Evolutionary conservation across 53 echinoderm and acorn worm genomes (phyloP).

Genomic region (Holothuria scabra): DNA sequence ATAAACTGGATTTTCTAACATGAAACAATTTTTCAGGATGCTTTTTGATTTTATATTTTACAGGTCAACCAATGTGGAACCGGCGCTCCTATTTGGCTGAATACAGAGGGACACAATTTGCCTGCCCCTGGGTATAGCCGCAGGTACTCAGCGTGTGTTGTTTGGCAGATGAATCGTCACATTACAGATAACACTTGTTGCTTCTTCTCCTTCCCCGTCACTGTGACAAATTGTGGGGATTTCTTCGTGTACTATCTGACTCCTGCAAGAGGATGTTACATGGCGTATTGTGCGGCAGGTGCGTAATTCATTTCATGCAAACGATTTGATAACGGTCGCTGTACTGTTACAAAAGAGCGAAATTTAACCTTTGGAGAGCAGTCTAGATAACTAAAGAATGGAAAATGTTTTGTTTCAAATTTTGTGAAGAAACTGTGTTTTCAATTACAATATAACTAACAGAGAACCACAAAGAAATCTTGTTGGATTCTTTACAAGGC

Average conservation of each 20-base stretch:
- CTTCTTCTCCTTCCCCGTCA: conserved; percentile 82
- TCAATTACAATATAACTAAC: too few relatives aligned
- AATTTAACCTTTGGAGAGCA: too few relatives aligned
- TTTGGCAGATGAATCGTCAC: conserved; percentile 71
- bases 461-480: too few relatives aligned
- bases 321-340: too few relatives aligned
- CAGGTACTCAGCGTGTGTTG: conserved; percentile 70
- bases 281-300: conserved; percentile 97
- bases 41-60: not conserved
- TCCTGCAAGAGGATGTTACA: conserved; percentile 86
- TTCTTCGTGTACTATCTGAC: conserved; percentile 90
- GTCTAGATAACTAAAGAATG: too few relatives aligned
- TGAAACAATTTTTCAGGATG: too few relatives aligned
- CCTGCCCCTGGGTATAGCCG: conserved; percentile 85
- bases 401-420: too few relatives aligned
- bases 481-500: too few relatives aligned
- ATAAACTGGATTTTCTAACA: too few relatives aligned
- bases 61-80: conserved; percentile 94
- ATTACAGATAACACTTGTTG: conserved; percentile 70
- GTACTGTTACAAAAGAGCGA: too few relatives aligned
- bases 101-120: conserved; percentile 74
- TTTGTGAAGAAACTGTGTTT: too few relatives aligned
- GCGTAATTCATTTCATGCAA: too few relatives aligned
- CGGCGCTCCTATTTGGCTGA: conserved; percentile 90
- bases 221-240: conserved; percentile 93